Evolutionary conservation across 92 coral and sea anemone species (phyloP), one percentile per base, ranked within the genome.

Genomic region (Heteractis magnifica): DNA sequence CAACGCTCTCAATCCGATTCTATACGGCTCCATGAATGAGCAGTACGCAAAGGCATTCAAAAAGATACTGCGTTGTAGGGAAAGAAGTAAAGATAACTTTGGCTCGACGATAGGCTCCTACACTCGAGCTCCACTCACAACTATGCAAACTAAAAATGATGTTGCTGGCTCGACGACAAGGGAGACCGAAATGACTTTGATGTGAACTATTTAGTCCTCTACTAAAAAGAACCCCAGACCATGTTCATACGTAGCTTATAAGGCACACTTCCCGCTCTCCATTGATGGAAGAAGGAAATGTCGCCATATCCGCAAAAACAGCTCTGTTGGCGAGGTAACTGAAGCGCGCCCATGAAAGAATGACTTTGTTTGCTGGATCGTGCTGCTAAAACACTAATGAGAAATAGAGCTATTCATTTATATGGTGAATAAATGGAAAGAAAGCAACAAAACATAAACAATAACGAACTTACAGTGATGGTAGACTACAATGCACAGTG

Each of bases 1-100:
- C 21, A 93, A 91, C 79, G 95, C 98, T 48, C 79, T 93, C 49
- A 93, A 93, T 65, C 98, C 98, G 15, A 85, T 93, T 49, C 88
- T 90, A 20, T 93, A 93, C 79, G 98, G 98, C 4, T 85, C 98
- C 19, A 83, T 93, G 90, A 92, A 93, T 62, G 98, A 87, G 16
- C 98, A 87, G 52, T 93, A 93, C 80, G 92, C 90, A 0, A 87
- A 86, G 75, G 89, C 92, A 0, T 84, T 93, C 59, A 91, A 68
- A 77, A 64, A 90, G 13, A 71, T 89, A 16, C 82, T 92, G n/a
- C 84, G 86, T 16, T 65, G 90, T 26, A 79, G 51, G 34, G 60
- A 65, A 10, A 14, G 51, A 14, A 75, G 68, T 12, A 81, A 10
- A 16, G 77, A 81, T 52, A 19, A 13, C 6, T 14, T 21, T 50